A percentile compares a stretch with the other conserved stretches of the same genome.
Evolutionary conservation across 1,140 invertebrate genomes (phyloP).

Genomic region (Acromyrmex echinatior): DNA sequence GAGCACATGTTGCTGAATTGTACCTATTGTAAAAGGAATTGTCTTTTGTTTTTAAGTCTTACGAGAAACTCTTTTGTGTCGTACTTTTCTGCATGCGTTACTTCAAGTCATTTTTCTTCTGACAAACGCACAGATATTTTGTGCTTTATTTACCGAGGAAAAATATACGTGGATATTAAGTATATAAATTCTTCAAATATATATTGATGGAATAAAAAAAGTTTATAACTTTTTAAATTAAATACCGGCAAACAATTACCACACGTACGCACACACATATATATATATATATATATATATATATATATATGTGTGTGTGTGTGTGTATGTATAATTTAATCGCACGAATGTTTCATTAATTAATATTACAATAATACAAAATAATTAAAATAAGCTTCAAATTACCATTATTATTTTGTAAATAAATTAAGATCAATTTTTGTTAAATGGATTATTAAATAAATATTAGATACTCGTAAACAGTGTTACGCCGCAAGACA

Average conservation of each 20-base stretch:
- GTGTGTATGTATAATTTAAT: too few species aligned
- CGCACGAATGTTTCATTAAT: too few species aligned
- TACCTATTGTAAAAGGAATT: constrained; percentile 45
- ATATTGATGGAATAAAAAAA: not conserved
- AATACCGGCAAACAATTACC: not conserved
- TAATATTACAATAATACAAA: too few species aligned
- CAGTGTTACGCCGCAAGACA: not conserved
- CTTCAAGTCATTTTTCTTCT: constrained; percentile 16
- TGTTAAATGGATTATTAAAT: constrained; percentile 3
- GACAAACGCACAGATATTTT: constrained; percentile 28
- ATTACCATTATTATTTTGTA: not conserved
- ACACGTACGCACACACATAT: too few species aligned
- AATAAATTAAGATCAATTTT: not conserved
- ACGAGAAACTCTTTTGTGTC: constrained; percentile 12
- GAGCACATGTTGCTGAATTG: constrained; percentile 27
- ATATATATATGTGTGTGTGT: too few species aligned
- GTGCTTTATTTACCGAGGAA: not conserved
- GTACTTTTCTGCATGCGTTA: constrained; percentile 16
- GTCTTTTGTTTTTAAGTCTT: constrained; percentile 41
- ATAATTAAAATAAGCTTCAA: not conserved
- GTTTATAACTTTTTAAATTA: not conserved
- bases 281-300: too few species aligned
- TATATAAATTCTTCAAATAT: not conserved
- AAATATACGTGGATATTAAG: not conserved
- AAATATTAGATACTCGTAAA: not conserved